phyloP scores from a whole-genome alignment of 2,797 vertebrate species.

The Hybognathus amarus region DNA sequence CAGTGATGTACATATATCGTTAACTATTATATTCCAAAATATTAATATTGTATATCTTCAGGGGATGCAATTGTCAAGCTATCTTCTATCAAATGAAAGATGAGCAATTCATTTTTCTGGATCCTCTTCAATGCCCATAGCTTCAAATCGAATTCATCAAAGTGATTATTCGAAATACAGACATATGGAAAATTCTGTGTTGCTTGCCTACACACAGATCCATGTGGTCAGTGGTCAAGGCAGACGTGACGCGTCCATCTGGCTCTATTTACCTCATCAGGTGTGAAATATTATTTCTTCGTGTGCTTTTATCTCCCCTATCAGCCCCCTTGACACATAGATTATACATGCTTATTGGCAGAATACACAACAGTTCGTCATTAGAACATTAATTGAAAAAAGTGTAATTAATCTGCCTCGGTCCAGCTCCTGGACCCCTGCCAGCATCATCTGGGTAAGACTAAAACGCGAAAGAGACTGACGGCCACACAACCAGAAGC shows the following conservation, averaged over 20 bases:
- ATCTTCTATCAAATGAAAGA: slow-evolving; percentile 13
- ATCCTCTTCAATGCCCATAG: slow-evolving; percentile 16
- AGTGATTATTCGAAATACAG: neutral
- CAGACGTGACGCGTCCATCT: slow-evolving; percentile 27
- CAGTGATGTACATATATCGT: neutral
- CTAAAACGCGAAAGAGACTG: slow-evolving; percentile 13
- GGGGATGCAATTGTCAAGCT: neutral
- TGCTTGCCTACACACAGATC: slow-evolving; percentile 27
- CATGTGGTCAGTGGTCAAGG: slow-evolving; percentile 10
- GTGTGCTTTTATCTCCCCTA: slow-evolving; percentile 63
- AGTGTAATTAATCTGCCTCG: slow-evolving; percentile 84
- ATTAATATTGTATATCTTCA: slow-evolving; percentile 14
- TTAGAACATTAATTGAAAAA: slow-evolving; percentile 86
- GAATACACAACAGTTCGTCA: slow-evolving; percentile 81
- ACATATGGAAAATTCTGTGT: slow-evolving; percentile 13
- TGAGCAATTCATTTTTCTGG: slow-evolving; percentile 17
- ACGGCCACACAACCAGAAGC: slow-evolving; percentile 35
- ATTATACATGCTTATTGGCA: slow-evolving; percentile 76
- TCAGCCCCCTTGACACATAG: slow-evolving; percentile 67
- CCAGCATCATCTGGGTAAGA: slow-evolving; percentile 64
- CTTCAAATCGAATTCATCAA: neutral
- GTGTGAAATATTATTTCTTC: slow-evolving; percentile 59
- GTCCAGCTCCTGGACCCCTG: slow-evolving; percentile 78
- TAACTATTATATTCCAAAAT: neutral
- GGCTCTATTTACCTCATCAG: slow-evolving; percentile 39